Conservation (phyloP, 1,140 invertebrate species). For the Leptestheria dahalacensis region DNA sequence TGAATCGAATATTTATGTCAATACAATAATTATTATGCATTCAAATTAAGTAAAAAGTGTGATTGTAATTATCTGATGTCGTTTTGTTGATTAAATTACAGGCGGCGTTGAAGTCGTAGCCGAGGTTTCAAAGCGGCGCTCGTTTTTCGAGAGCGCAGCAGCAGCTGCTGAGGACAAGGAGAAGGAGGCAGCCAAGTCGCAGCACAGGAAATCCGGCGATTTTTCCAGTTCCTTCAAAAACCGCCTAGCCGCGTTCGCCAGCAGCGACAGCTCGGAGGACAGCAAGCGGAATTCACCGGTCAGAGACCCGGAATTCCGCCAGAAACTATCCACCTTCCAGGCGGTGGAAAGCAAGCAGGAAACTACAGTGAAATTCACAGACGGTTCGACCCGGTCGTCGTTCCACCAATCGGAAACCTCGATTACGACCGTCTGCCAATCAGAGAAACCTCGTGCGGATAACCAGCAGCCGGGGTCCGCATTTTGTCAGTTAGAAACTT, state of each 20-base stretch:
- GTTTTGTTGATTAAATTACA: too few relatives aligned
- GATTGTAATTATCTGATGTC: too few relatives aligned
- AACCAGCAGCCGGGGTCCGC: too few relatives aligned
- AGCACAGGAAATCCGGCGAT: slow-evolving; percentile 28
- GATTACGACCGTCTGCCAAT: background rate
- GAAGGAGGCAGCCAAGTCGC: slow-evolving; percentile 16
- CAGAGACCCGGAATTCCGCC: slow-evolving; percentile 16
- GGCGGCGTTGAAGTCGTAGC: background rate
- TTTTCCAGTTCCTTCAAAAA: slow-evolving; percentile 19
- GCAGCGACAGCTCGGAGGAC: slow-evolving; percentile 4
- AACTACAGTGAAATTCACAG: background rate
- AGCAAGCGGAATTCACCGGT: slow-evolving; percentile 16
- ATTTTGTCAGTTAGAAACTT: too few relatives aligned
- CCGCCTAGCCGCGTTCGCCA: slow-evolving; percentile 10
- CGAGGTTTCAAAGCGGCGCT: slow-evolving; percentile 17
- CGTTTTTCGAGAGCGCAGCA: slow-evolving; percentile 15
- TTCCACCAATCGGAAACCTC: background rate
- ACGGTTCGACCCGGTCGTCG: background rate
- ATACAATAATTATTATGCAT: too few relatives aligned
- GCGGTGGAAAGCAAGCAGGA: slow-evolving; percentile 12
- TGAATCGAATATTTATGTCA: too few relatives aligned
- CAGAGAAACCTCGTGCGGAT: background rate
- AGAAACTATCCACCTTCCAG: slow-evolving; percentile 20
- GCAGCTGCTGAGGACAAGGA: slow-evolving; percentile 16
- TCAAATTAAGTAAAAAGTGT: too few relatives aligned